phyloP scores from a whole-genome alignment of 92 coral and sea anemone genomes.

The Epizoanthus fatuus region DNA sequence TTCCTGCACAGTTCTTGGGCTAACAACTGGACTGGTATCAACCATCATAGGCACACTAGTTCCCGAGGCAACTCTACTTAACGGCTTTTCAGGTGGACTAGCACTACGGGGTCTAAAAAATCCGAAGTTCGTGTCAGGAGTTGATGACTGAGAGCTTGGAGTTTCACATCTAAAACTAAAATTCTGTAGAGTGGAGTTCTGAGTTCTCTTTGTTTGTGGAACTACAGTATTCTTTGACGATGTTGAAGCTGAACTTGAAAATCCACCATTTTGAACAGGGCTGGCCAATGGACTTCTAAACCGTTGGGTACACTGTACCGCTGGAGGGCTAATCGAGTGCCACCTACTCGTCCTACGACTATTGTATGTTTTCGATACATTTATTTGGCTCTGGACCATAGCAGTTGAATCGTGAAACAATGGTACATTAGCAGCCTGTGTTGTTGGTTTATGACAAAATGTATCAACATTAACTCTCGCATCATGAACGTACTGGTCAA shows the following conservation, averaged over 20 bases:
- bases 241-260: neutral
- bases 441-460: neutral
- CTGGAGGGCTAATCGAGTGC: neutral
- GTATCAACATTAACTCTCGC: neutral
- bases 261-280: neutral
- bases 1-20: neutral
- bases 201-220: neutral
- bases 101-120: constrained; percentile 26
- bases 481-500: constrained; percentile 33
- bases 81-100: constrained; percentile 10
- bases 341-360: neutral
- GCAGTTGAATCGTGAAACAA: neutral
- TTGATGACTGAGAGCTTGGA: constrained; percentile 1
- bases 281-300: neutral
- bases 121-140: neutral
- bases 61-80: neutral
- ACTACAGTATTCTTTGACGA: neutral
- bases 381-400: neutral
- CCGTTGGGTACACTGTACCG: neutral
- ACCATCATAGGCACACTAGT: constrained; percentile 32
- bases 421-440: constrained; percentile 1
- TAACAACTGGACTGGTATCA: constrained; percentile 12
- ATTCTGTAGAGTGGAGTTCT: neutral
- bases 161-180: neutral
- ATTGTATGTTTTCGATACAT: neutral